Evolutionary conservation across 2,113 vertebrate species (phyloP).

Genomic region (Aegithalos caudatus): DNA sequence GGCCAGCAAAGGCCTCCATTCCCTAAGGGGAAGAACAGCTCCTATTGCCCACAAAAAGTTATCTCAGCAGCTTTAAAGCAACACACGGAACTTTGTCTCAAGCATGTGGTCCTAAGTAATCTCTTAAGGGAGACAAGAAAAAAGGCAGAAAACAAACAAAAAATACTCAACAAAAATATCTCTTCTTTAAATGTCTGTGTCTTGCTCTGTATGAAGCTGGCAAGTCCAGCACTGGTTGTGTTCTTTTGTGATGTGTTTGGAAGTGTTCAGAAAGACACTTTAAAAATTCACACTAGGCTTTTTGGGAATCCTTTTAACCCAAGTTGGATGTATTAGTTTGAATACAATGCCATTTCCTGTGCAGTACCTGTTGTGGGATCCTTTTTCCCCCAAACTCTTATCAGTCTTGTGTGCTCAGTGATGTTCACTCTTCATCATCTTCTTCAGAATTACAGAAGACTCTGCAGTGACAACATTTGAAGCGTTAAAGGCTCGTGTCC

Average conservation of each 20-base stretch:
- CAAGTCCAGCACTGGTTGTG: background rate
- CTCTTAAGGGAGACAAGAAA: background rate
- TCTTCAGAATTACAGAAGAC: conserved; percentile 92
- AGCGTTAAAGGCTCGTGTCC: conserved; percentile 97
- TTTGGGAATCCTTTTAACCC: background rate
- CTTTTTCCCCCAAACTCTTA: background rate
- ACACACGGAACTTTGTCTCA: background rate
- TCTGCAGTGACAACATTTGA: conserved; percentile 96
- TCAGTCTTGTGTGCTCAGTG: background rate
- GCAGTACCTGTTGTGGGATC: background rate
- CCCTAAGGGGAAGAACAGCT: background rate
- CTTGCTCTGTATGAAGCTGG: background rate
- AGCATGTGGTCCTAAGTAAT: background rate
- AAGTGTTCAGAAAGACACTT: background rate
- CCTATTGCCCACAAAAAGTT: background rate
- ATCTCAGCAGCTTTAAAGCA: background rate
- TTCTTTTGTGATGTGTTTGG: background rate
- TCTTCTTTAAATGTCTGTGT: background rate
- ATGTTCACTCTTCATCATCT: conserved; percentile 37
- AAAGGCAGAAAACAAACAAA: background rate
- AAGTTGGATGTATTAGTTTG: background rate
- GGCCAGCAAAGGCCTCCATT: background rate
- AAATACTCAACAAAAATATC: background rate
- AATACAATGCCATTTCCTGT: background rate
- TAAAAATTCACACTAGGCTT: background rate